Conservation (phyloP, 2,797 vertebrate species). For the Hemitrygon akajei region DNA sequence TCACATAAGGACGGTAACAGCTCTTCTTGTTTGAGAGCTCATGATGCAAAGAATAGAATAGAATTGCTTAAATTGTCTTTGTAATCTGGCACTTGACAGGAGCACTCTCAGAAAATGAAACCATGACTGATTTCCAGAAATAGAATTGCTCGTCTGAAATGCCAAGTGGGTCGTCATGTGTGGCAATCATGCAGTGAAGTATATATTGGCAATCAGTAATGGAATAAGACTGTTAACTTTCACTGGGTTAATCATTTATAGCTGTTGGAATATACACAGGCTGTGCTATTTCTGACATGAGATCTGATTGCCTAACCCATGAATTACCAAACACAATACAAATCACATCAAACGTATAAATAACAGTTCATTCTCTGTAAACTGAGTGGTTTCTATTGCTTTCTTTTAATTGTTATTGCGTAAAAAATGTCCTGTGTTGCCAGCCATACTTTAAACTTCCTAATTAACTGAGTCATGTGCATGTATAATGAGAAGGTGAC, state of each 20-base stretch:
- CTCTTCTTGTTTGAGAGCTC: background rate
- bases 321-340: background rate
- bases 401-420: background rate
- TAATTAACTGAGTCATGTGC: background rate
- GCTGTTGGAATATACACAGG: background rate
- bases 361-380: background rate
- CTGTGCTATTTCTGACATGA: background rate
- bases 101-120: constrained; percentile 11
- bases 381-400: background rate
- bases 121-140: background rate
- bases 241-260: constrained; percentile 19
- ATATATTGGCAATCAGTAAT: background rate
- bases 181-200: background rate
- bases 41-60: background rate
- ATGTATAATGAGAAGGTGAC: background rate
- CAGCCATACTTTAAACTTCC: background rate
- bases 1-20: background rate
- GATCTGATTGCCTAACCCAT: background rate
- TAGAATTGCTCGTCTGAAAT: background rate
- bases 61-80: background rate
- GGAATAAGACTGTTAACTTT: background rate
- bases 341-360: background rate
- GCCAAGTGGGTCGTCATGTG: background rate
- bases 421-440: background rate
- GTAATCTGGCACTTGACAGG: background rate